These are phyloP conservation scores for Ferdinandea cuprea DNA, from an alignment of 2,888 invertebrate genomes.

Conservation along the genomic window DNA sequence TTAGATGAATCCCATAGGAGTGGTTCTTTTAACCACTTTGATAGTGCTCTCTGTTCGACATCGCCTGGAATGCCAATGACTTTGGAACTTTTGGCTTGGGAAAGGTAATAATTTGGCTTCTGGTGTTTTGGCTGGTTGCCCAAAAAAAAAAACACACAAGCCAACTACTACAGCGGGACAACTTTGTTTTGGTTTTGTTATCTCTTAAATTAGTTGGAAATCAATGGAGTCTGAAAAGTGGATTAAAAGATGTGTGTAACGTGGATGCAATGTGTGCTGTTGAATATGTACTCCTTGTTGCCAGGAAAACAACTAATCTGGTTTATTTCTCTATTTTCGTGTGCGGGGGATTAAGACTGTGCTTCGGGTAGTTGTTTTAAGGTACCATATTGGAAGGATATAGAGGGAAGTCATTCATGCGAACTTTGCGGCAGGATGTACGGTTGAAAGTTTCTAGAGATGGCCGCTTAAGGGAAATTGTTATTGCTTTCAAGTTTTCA, in stretches of 20 bases:
- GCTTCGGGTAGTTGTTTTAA: neutral
- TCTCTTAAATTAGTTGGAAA: slow-evolving; percentile 62
- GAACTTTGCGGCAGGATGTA: slow-evolving; percentile 8
- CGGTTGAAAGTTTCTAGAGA: neutral
- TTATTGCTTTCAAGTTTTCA: neutral
- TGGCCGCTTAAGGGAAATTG: neutral
- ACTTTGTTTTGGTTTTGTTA: slow-evolving; percentile 30
- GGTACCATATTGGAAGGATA: neutral
- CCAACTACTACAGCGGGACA: neutral
- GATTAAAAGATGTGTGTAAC: slow-evolving; percentile 58
- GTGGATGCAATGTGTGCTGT: slow-evolving; percentile 4
- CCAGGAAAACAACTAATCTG: neutral
- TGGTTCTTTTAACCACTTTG: neutral
- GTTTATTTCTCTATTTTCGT: slow-evolving; percentile 4
- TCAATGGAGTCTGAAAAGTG: slow-evolving; percentile 67
- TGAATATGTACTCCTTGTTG: slow-evolving; percentile 11
- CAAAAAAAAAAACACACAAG: slow-evolving; percentile 20
- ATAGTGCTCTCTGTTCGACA: neutral
- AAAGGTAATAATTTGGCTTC: slow-evolving; percentile 55
- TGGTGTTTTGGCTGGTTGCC: slow-evolving; percentile 66
- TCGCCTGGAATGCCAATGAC: slow-evolving; percentile 22
- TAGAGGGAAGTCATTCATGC: neutral
- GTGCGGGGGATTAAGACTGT: neutral
- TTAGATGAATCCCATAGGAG: neutral
- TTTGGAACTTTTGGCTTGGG: slow-evolving; percentile 40